A percentile compares a stretch with the other conserved stretches of the same genome.
These are phyloP conservation scores for Muscicapa comitata DNA, from an alignment of 2,797 vertebrate genomes.

Conservation along the genomic window DNA sequence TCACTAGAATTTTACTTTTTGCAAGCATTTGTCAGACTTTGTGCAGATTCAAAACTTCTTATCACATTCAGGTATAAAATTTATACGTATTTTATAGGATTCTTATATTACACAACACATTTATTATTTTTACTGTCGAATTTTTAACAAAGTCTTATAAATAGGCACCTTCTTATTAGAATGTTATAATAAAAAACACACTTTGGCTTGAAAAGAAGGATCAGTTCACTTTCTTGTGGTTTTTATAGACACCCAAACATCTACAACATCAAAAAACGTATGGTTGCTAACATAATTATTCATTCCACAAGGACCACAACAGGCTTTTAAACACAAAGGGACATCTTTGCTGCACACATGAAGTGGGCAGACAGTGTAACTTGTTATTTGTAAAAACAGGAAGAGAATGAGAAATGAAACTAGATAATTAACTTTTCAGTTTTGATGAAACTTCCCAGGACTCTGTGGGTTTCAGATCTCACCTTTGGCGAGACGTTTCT, in stretches of 20 bases:
- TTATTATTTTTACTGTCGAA: not conserved
- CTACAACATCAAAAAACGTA: not conserved
- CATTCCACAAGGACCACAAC: not conserved
- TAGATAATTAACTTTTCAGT: not conserved
- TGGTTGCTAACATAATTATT: not conserved
- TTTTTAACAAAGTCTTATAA: not conserved
- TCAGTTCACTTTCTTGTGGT: not conserved
- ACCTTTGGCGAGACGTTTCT: not conserved
- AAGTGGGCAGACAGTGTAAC: not conserved
- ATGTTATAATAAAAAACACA: not conserved
- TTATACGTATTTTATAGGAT: not conserved
- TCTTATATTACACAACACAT: not conserved
- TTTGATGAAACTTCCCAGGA: not conserved
- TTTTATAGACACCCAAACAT: slow-evolving; percentile 12
- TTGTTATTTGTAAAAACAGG: not conserved
- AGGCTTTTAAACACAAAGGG: not conserved
- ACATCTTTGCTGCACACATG: not conserved
- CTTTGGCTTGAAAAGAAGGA: slow-evolving; percentile 31
- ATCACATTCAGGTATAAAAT: not conserved
- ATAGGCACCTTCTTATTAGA: not conserved
- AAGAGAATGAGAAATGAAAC: not conserved
- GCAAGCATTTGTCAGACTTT: slow-evolving; percentile 3
- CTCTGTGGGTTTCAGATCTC: not conserved
- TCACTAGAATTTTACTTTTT: not conserved
- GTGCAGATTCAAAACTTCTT: not conserved